phyloP scores from a whole-genome alignment of 2,113 vertebrate genomes.

The Orycteropus afer region DNA sequence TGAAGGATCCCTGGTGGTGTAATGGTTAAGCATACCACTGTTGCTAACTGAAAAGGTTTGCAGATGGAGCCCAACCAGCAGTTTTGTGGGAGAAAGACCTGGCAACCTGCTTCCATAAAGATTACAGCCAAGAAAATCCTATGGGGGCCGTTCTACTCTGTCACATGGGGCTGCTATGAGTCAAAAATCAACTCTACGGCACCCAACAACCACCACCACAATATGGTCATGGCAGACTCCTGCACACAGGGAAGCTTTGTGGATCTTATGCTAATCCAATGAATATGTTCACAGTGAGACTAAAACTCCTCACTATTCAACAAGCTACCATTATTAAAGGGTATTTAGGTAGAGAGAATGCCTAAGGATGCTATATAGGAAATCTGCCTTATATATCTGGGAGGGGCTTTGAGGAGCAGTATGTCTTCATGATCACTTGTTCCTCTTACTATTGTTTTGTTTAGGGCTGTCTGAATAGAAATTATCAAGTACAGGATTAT shows the following conservation, averaged over 20 bases:
- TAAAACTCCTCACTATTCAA: not conserved
- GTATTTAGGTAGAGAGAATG: not conserved
- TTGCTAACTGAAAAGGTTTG: not conserved
- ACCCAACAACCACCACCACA: no score
- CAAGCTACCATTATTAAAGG: not conserved
- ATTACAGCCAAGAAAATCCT: no score
- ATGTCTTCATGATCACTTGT: not conserved
- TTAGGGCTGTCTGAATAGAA: not conserved
- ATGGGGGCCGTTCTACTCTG: no score
- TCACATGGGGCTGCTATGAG: no score
- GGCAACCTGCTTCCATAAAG: no score
- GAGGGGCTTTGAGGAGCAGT: not conserved
- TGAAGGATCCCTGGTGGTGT: not conserved
- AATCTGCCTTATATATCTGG: not conserved
- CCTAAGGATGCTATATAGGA: not conserved
- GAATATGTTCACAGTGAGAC: not conserved
- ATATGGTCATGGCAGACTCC: not conserved
- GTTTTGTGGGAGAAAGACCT: no score
- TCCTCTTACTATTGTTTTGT: not conserved
- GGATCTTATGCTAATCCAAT: not conserved
- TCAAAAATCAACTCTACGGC: no score
- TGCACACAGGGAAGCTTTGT: not conserved
- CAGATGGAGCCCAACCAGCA: no score
- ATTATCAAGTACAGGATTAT: conserved; percentile 18
- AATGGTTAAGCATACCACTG: no score